Base-by-base conservation (phyloP, 2,113 vertebrate species). In the Hylia prasina region DNA sequence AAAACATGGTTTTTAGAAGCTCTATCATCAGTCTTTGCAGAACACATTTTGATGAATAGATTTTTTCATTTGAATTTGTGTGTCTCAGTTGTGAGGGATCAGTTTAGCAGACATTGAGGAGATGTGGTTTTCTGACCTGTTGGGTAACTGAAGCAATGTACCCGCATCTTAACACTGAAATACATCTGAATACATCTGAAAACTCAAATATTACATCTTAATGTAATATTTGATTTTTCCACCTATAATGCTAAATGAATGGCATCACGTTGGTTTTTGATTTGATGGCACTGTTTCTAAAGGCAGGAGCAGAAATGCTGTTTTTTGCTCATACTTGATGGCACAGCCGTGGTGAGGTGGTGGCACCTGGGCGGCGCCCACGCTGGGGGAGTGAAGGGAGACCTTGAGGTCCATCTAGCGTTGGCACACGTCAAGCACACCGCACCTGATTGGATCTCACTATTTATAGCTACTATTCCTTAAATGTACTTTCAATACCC, bases 341-440 rank as follows among this genome's bases (percentile, higher is more conserved):
- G 65, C 76, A 13, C 66, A 21, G 71, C 31, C 8, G 0, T 3
- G 28, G 2, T 1, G 13, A 18, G 60, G 8, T 24, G 54, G 37
- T 42, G 66, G 30, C 78, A 33, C 53, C 65, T 5, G 33, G 50
- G 48, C 21, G 9, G 39, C 33, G 9, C 33, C 31, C 1, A 0
- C 4, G 0, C 1, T 1, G 13, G 40, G 37, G 22, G 11, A 25
- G 13, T 3, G 61, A 35, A 28, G 40, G 68, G 81, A 68, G 37
- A 30, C 58, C 53, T 72, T 37, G 77, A 58, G 71, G 64, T 72
- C 72, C 85, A 35, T 19, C 77, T 35, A 15, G 63, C 16, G 33
- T 51, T 19, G 2, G 51, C 19, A 48, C 24, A 3, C 0, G 0
- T 23, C 76, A 39, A 31, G 56, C 56, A 44, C 63, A 27, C 16